A percentile compares a stretch with the other conserved stretches of the same genome.
Conservation (phyloP, 2,888 invertebrate species). For the Tanaodytes sp. region DNA sequence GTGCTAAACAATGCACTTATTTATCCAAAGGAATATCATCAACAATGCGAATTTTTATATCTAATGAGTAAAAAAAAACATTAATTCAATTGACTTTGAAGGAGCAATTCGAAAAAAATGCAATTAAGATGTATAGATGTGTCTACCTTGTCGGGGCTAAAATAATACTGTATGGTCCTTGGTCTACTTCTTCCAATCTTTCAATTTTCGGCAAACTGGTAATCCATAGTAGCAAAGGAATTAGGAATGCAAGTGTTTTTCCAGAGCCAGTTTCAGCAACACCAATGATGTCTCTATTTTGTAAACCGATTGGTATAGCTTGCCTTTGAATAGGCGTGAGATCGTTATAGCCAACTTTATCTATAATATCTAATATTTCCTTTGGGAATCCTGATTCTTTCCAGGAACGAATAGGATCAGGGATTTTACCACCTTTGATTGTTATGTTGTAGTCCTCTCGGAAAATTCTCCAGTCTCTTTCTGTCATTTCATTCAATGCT, state of each 20-base stretch:
- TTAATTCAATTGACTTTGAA: no score
- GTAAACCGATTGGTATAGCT: conserved; percentile 97
- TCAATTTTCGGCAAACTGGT: conserved; percentile 97
- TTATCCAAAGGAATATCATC: neutral
- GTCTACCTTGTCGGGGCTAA: conserved; percentile 95
- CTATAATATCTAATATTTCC: conserved; percentile 94
- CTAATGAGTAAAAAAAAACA: no score
- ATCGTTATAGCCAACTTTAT: conserved; percentile 95
- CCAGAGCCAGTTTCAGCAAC: conserved; percentile 99
- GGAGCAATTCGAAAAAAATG: no score
- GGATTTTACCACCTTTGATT: conserved; percentile 97
- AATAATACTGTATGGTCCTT: conserved; percentile 99
- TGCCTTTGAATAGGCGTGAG: conserved; percentile 99
- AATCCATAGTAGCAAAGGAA: conserved; percentile 98
- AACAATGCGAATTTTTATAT: no score
- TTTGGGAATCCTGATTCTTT: conserved; percentile 91
- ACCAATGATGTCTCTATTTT: conserved; percentile 97
- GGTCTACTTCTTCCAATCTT: conserved; percentile 90
- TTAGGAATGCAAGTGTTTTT: conserved; percentile 98
- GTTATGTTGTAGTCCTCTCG: conserved; percentile 99
- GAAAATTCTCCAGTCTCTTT: conserved; percentile 99
- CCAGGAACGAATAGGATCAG: conserved; percentile 96
- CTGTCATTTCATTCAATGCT: conserved; percentile 94
- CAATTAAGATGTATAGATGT: no score
- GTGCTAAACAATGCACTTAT: no score